A percentile compares a stretch with the other conserved stretches of the same genome.
These are phyloP conservation scores for Eristalinus sepulchralis DNA, from an alignment of 2,888 invertebrate species.

Conservation along the genomic window DNA sequence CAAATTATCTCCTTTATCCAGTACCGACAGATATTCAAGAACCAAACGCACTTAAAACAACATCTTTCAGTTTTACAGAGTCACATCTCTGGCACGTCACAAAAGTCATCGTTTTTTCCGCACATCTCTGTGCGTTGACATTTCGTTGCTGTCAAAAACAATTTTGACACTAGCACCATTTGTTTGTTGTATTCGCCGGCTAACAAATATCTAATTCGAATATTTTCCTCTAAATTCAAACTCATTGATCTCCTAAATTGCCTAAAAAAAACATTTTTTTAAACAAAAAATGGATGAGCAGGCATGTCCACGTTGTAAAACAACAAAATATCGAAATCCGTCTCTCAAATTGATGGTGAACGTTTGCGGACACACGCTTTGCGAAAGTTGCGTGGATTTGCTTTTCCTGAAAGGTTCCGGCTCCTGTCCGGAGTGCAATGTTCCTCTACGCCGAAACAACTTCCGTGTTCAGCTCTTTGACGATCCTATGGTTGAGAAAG, in stretches of 20 bases:
- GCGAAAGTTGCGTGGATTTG: slow-evolving; percentile 98
- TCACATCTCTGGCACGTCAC: neutral
- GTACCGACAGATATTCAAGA: too few relatives aligned
- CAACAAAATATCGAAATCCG: slow-evolving; percentile 98
- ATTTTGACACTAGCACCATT: slow-evolving; percentile 39
- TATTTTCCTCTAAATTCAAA: neutral
- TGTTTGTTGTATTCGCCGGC: slow-evolving; percentile 25
- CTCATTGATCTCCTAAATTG: neutral
- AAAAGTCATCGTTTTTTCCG: neutral
- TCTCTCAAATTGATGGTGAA: slow-evolving; percentile 98
- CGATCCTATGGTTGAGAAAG: slow-evolving; percentile 97
- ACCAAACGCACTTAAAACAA: too few relatives aligned
- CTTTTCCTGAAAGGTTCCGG: slow-evolving; percentile 98
- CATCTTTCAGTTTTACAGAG: neutral
- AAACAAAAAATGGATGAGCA: slow-evolving; percentile 78
- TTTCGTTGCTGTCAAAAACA: slow-evolving; percentile 68
- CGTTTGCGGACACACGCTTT: slow-evolving; percentile 98
- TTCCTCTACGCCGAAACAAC: slow-evolving; percentile 92
- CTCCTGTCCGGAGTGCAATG: slow-evolving; percentile 96
- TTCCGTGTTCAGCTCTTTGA: slow-evolving; percentile 98
- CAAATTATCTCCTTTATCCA: too few relatives aligned
- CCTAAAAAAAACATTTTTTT: neutral
- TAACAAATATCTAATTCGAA: neutral
- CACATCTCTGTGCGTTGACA: slow-evolving; percentile 18
- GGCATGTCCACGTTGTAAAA: slow-evolving; percentile 95